phyloP scores from a whole-genome alignment of 2,888 invertebrate species.

The Ennomos quercinarius region DNA sequence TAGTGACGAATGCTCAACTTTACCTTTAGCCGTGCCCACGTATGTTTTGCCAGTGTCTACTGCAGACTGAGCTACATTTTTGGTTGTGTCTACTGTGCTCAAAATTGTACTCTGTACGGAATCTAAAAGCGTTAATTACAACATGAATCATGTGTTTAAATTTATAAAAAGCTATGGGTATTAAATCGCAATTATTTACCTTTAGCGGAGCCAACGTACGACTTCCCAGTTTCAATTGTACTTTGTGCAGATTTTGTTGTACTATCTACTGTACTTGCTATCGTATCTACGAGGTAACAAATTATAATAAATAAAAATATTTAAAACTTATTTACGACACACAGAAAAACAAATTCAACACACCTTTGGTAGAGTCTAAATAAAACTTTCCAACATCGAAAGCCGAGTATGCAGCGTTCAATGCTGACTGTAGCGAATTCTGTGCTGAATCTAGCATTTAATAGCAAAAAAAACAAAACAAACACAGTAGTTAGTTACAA shows the following conservation, averaged over 20 bases:
- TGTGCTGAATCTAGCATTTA: slow-evolving; percentile 64
- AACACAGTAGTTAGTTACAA: slow-evolving; percentile 40
- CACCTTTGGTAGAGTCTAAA: slow-evolving; percentile 62
- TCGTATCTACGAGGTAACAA: slow-evolving; percentile 62
- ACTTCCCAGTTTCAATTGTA: slow-evolving; percentile 66
- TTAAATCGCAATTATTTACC: slow-evolving; percentile 50
- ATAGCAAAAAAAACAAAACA: slow-evolving; percentile 37
- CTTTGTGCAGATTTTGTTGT: slow-evolving; percentile 76
- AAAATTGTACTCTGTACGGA: slow-evolving; percentile 53
- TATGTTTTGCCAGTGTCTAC: slow-evolving; percentile 59
- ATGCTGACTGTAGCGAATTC: slow-evolving; percentile 59
- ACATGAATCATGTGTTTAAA: slow-evolving; percentile 30
- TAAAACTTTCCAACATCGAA: slow-evolving; percentile 65
- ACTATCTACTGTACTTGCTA: slow-evolving; percentile 69
- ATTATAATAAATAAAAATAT: slow-evolving; percentile 14
- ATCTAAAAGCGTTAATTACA: slow-evolving; percentile 48
- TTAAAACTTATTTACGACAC: neutral
- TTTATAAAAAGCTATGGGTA: slow-evolving; percentile 12
- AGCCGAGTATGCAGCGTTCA: slow-evolving; percentile 64
- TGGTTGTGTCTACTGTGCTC: slow-evolving; percentile 56
- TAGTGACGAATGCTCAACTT: slow-evolving; percentile 23
- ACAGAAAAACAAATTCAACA: slow-evolving; percentile 20
- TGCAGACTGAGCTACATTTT: slow-evolving; percentile 56
- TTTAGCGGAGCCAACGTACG: slow-evolving; percentile 67
- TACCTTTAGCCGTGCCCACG: slow-evolving; percentile 50